Percentiles rank a stretch among this genome's conserved stretches.
Evolutionary conservation across 2,113 vertebrate genomes (phyloP).

Genomic region (Calidris pugnax): DNA sequence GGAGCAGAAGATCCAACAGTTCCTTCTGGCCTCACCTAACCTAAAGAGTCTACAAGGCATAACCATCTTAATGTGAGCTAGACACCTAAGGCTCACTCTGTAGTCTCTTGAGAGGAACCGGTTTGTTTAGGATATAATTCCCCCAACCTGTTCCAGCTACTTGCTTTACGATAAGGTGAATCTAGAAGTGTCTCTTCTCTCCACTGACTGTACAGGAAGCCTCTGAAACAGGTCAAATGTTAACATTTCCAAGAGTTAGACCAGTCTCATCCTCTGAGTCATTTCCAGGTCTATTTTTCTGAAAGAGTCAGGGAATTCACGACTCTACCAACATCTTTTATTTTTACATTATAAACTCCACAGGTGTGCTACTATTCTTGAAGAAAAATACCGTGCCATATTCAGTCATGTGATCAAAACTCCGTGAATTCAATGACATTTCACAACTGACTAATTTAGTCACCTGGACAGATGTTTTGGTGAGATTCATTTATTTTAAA

Average conservation of each 20-base stretch:
- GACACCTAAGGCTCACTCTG: background rate
- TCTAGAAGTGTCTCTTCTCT: background rate
- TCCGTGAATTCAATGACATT: background rate
- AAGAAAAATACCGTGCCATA: background rate
- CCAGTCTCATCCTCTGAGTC: background rate
- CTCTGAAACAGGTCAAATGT: rapidly evolving
- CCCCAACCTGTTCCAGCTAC: background rate
- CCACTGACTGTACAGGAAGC: background rate
- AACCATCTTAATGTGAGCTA: background rate
- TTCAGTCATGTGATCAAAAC: background rate
- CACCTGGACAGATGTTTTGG: background rate
- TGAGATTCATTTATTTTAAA: background rate
- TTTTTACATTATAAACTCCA: background rate
- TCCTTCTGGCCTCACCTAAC: background rate
- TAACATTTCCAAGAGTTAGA: background rate
- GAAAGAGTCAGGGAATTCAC: background rate
- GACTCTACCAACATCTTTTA: background rate
- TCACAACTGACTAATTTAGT: background rate
- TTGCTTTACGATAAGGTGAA: background rate
- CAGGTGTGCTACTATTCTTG: background rate
- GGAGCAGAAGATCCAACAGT: background rate
- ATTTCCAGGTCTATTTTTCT: background rate
- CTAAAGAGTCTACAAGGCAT: background rate
- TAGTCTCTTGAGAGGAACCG: background rate
- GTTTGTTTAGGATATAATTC: background rate